Conservation (phyloP, 2,797 vertebrate genomes). For the Gallirallus australis region DNA sequence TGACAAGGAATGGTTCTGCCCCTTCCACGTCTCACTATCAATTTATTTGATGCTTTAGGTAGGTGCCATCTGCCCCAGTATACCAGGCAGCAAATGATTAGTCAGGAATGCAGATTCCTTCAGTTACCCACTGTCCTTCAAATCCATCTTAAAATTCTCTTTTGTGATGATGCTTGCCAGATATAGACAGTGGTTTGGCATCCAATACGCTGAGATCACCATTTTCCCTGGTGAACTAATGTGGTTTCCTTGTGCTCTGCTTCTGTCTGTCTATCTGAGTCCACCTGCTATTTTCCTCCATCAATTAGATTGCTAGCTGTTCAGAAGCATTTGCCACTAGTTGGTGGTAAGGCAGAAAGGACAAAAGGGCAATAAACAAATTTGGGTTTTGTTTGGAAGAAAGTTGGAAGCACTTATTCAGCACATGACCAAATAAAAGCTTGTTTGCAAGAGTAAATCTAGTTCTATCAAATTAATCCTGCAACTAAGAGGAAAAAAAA, state of each 20-base stretch:
- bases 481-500: not conserved
- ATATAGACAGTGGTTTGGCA: not conserved
- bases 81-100: not conserved
- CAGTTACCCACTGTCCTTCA: not conserved
- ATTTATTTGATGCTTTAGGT: not conserved
- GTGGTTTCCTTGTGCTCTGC: not conserved
- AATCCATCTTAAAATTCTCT: not conserved
- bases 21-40: not conserved
- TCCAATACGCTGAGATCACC: not conserved
- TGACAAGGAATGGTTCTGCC: not conserved
- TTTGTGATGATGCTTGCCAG: not conserved
- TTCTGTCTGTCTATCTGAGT: not conserved
- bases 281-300: not conserved
- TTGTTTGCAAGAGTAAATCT: not conserved
- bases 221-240: not conserved
- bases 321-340: not conserved
- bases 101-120: not conserved
- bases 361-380: not conserved
- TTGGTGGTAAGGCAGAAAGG: not conserved
- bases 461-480: not conserved
- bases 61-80: not conserved
- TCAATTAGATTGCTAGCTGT: not conserved
- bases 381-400: not conserved
- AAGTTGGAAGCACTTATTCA: not conserved
- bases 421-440: not conserved